Base-by-base conservation (phyloP, 2,797 vertebrate genomes). In the Sphenodon punctatus region DNA sequence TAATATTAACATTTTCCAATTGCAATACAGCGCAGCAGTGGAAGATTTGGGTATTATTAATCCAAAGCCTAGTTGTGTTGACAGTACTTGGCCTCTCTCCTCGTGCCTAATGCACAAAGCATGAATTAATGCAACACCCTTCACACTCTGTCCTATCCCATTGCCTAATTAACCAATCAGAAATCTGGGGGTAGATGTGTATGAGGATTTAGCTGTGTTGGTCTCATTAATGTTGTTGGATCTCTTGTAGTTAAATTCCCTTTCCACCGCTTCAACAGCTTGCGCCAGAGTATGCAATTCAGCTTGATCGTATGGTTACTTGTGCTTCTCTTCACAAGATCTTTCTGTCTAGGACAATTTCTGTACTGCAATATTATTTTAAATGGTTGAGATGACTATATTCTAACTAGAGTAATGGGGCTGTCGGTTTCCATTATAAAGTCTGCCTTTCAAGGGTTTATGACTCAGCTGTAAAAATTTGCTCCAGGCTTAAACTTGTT, bases 101-200 rank as follows among this genome's bases (percentile, higher is more conserved):
- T 61, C 81, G 69, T 78, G 43, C 7, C 34, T 72, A 75, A 75
- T 25, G 14, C 20, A 17, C 17, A 7, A 64, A 38, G 45, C 17
- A 58, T 43, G 32, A 78, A 49, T 4, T 16, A 69, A 77, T 61
- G 39, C 63, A 75, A 65, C 38, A 27, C 25, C 68, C 10, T 67
- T 36, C 0, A 71, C 39, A 66, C 43, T 27, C 59, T 70, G 65
- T 69, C 70, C 0, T 43, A 43, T 46, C 67, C 59, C 7, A 22
- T 69, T 64, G 85, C 67, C 89, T 82, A 69, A 88, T 89, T 82
- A 46, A 55, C 51, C 3, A 41, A 75, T 78, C 59, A 80, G 74
- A 87, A 80, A 64, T 64, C 25, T 5, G 1, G 20, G 17, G 7
- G 6, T 32, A 60, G 36, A 22, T 81, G 4, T 39, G 17, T 6